Evolutionary conservation across 2,113 vertebrate genomes (phyloP).

Genomic region (Psilopogon haemacephalus): DNA sequence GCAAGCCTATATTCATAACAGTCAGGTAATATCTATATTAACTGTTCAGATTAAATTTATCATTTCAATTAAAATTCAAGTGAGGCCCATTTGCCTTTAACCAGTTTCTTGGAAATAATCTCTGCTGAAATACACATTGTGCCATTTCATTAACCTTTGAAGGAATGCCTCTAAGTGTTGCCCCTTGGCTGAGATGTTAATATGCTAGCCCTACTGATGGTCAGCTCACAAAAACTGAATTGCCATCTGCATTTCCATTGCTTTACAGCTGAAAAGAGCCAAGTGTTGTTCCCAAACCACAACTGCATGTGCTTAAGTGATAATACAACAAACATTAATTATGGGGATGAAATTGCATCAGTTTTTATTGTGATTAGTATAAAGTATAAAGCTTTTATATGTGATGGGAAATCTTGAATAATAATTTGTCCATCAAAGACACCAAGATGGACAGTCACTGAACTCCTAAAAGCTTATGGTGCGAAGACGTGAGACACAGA

Average conservation of each 20-base stretch:
- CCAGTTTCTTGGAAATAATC: conserved; percentile 44
- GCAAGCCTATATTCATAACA: not conserved
- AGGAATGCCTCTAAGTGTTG: not conserved
- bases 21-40: not conserved
- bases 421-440: not conserved
- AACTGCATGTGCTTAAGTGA: not conserved
- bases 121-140: conserved; percentile 5
- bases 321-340: conserved; percentile 18
- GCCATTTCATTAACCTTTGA: conserved; percentile 25
- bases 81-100: not conserved
- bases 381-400: not conserved
- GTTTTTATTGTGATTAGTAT: not conserved
- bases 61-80: conserved; percentile 47
- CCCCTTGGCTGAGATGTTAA: conserved; percentile 29
- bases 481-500: not conserved
- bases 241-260: not conserved
- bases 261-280: not conserved
- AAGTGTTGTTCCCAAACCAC: not conserved
- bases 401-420: not conserved
- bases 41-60: conserved; percentile 35
- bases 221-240: conserved; percentile 1
- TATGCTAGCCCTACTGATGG: not conserved
- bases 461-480: not conserved
- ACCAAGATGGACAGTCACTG: not conserved
- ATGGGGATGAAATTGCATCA: not conserved